A percentile compares a stretch with the other conserved stretches of the same genome.
Evolutionary conservation across 2,113 vertebrate species (phyloP).

Genomic region (Lota lota): DNA sequence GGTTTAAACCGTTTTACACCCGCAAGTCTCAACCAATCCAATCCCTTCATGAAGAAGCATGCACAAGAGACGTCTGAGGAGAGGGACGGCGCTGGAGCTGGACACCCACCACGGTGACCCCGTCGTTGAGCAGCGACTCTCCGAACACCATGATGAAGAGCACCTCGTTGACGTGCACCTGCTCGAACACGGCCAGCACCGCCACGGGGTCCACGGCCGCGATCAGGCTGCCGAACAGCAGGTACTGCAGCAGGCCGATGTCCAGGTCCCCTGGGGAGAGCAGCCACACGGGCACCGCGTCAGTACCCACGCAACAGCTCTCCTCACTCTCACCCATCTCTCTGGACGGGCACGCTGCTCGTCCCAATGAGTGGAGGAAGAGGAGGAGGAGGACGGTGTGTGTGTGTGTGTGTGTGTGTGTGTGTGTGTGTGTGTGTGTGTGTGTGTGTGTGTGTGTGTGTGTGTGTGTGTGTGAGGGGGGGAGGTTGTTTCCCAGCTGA

Average conservation of each 20-base stretch:
- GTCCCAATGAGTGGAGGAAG: too few relatives aligned
- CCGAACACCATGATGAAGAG: slow-evolving; percentile 98
- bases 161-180: slow-evolving; percentile 96
- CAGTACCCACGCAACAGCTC: background rate
- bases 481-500: too few relatives aligned
- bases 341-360: too few relatives aligned
- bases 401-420: too few relatives aligned
- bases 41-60: background rate
- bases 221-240: slow-evolving; percentile 92
- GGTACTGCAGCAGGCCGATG: slow-evolving; percentile 84
- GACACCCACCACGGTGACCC: slow-evolving; percentile 90
- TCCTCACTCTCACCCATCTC: too few relatives aligned
- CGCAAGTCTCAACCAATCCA: too few relatives aligned
- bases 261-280: slow-evolving; percentile 73
- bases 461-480: too few relatives aligned
- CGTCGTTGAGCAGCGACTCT: slow-evolving; percentile 95
- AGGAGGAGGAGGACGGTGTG: too few relatives aligned
- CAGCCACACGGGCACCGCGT: background rate
- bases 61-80: background rate
- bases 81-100: background rate
- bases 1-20: too few relatives aligned
- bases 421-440: too few relatives aligned
- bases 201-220: slow-evolving; percentile 95
- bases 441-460: too few relatives aligned
- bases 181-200: slow-evolving; percentile 94